Evolutionary conservation across 92 coral and sea anemone genomes (phyloP), one percentile per base, ranked within the genome.

Genomic region (Porites evermanni): DNA sequence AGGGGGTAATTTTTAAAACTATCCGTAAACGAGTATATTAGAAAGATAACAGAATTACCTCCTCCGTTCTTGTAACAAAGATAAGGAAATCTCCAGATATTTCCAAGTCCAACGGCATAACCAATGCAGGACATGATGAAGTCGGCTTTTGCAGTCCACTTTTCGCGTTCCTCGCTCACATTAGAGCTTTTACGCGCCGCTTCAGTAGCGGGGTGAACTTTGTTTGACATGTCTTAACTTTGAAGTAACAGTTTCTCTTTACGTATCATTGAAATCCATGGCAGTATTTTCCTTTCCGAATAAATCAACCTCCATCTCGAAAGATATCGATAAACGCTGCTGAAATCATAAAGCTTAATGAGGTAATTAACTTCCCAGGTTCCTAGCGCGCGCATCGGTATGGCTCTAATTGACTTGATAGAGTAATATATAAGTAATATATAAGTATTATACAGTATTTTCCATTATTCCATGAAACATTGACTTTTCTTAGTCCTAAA

Each of bases 11-110:
- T 38, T 38, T 38, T 38, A 38, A 38, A 38, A 38, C 47, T 38
- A 38, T 38, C 0, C 47, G 5, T 38, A 38, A 4, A 38, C 47
- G 6, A 38, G 47, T 38, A 38, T 38, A 38, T 38, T 38, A 2
- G 47, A 56, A 16, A 14, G 0, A 2, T 56, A 12, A 56, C 61
- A 11, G 8, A 56, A 11, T 12, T 75, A 84, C 88, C 82, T 74
- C 81, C 88, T 38, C 88, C 88, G 38, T 84, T 84, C 65, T 74
- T 75, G 80, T 84, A 74, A 56, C 88, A 84, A 50, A 84, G 82
- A 21, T 84, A 84, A 0, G 88, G 88, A 24, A 84, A 84, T 21
- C 88, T 64, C 88, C 88, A 84, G 14, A 84, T 26, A 47, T 84
- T 84, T 17, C 88, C 88, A 7, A 84, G 65, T 7, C 88, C 88